Evolutionary conservation across 1,140 invertebrate species (phyloP).

Genomic region (Lithobius niger): DNA sequence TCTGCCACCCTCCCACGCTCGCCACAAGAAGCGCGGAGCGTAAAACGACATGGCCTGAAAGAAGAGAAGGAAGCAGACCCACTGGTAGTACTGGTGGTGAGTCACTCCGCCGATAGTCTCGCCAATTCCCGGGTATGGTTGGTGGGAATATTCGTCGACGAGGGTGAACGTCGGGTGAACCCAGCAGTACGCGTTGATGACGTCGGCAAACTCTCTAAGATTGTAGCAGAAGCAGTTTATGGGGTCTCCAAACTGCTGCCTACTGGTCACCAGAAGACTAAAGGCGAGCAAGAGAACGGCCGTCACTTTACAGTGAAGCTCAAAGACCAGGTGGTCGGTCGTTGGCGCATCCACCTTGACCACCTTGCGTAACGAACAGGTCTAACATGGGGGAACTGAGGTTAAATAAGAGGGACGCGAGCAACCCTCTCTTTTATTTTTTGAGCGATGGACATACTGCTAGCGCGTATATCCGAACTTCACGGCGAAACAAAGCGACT

Average conservation of each 20-base stretch:
- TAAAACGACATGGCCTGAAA: conserved; percentile 90
- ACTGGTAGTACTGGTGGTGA: conserved; percentile 73
- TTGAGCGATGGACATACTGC: no score
- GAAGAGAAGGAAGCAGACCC: conserved; percentile 89
- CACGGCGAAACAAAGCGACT: no score
- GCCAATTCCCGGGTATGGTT: conserved; percentile 25
- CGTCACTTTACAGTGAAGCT: conserved; percentile 80
- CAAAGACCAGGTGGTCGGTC: conserved; percentile 73
- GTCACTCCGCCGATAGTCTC: conserved; percentile 14
- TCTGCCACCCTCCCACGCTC: conserved; percentile 61
- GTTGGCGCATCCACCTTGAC: conserved; percentile 69
- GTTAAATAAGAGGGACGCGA: no score
- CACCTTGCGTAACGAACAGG: conserved; percentile 62
- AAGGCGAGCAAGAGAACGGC: conserved; percentile 68
- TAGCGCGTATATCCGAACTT: no score
- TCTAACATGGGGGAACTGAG: conserved; percentile 66
- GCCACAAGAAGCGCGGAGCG: conserved; percentile 86
- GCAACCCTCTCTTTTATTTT: no score
- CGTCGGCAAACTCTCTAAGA: conserved; percentile 17
- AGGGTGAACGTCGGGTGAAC: conserved; percentile 83
- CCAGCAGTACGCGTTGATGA: conserved; percentile 80
- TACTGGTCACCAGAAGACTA: conserved; percentile 77
- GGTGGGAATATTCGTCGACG: conserved; percentile 59
- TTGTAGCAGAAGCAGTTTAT: conserved; percentile 68
- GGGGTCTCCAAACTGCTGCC: conserved; percentile 81